These are phyloP conservation scores for Argyrosomus japonicus DNA, from an alignment of 2,113 vertebrate genomes.

Conservation along the genomic window DNA sequence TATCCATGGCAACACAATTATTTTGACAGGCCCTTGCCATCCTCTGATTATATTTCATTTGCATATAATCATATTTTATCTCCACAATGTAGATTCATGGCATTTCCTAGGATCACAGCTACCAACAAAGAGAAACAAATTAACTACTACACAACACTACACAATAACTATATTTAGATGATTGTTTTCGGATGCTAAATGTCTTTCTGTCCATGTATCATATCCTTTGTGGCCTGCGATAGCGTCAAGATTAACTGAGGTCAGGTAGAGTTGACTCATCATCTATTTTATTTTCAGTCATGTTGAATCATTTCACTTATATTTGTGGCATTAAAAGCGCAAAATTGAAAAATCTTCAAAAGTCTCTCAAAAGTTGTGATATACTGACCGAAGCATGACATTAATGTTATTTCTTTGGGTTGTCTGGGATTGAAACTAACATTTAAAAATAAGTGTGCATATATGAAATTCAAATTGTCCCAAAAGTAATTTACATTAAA, in stretches of 20 bases:
- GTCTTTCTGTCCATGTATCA: background rate
- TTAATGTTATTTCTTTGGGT: slow-evolving; percentile 2
- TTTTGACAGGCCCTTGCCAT: background rate
- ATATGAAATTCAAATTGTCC: slow-evolving; percentile 51
- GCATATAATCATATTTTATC: slow-evolving; percentile 4
- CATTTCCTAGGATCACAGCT: background rate
- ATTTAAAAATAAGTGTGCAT: slow-evolving; percentile 30
- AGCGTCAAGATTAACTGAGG: too few relatives aligned
- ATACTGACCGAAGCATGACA: slow-evolving; percentile 2
- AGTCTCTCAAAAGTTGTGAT: background rate
- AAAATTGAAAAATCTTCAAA: slow-evolving; percentile 25
- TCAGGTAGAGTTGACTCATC: background rate
- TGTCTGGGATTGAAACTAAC: slow-evolving; percentile 2
- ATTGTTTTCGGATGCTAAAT: background rate
- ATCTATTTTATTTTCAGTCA: background rate
- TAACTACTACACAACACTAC: too few relatives aligned
- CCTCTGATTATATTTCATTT: slow-evolving; percentile 3
- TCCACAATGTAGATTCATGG: background rate
- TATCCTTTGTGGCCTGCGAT: background rate
- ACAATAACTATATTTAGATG: background rate
- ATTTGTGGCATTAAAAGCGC: background rate
- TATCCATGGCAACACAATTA: background rate
- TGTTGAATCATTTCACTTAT: background rate
- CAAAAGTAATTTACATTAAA: slow-evolving; percentile 59
- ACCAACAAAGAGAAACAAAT: background rate